Evolutionary conservation across 2,888 invertebrate genomes (phyloP), one percentile per base, ranked within the genome.

Genomic region (Acanthoscelides obtectus): DNA sequence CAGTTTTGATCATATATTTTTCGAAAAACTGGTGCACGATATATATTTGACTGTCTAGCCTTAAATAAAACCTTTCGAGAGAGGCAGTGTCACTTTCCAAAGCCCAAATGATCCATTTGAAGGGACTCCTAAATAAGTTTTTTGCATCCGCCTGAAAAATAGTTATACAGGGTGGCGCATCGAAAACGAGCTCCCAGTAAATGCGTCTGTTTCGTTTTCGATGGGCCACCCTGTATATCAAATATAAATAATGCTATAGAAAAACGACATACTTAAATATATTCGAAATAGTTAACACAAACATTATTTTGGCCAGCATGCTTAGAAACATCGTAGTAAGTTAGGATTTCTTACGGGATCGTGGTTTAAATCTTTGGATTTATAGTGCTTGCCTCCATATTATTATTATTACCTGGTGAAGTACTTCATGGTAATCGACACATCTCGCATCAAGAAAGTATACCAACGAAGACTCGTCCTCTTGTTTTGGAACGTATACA

Each of bases 1-100:
- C 70, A 20, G 81, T 77, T 75, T 68, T 75, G 21, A 81, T 74
- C 17, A 72, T 22, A 70, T 73, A 75, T 66, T 65, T 45, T 21
- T 69, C 69, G 17, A 71, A 68, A 22, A 69, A 67, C 69, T 74
- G 71, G 67, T 78, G 70, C 20, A 80, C 72, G 8, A 80, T 4
- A 70, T 78, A 81, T 64, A 82, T 73, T 73, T 74, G 73, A 71
- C 80, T 81, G 68, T 79, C 80, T 6, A 77, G 69, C 68, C 76
- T 75, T n/a, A 81, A 77, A 69, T 78, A 75, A 63, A 78, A 76
- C 67, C 76, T 68, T 69, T 74, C 22, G 22, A 74, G 73, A 66
- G 70, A 66, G 19, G 21, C 19, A 45, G 22, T 22, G n/a, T 72
- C 69, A 20, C 71, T 70, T 22, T 71, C 12, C 68, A 75, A 12